A percentile compares a stretch with the other conserved stretches of the same genome.
phyloP scores from a whole-genome alignment of 2,113 vertebrate genomes.

The Sakesphorus luctuosus region DNA sequence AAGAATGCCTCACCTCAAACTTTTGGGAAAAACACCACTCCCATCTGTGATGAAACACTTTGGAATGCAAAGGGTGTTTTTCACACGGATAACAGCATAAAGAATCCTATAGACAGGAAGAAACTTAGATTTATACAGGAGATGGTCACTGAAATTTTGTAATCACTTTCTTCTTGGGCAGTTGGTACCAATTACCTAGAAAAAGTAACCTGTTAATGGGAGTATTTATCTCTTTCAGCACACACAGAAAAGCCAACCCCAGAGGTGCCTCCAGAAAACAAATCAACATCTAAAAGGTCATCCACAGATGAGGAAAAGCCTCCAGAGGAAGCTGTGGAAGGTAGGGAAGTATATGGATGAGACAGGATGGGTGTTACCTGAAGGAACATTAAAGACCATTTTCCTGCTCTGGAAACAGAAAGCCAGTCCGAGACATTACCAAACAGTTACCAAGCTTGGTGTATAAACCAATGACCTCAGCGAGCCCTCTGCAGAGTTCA shows the following conservation, averaged over 20 bases:
- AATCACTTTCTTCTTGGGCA: neutral
- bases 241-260: conserved; percentile 31
- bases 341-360: conserved; percentile 58
- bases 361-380: conserved; percentile 53
- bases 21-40: neutral
- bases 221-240: conserved; percentile 55
- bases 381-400: neutral
- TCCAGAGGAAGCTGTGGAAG: conserved; percentile 72
- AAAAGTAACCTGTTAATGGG: neutral
- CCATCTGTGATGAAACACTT: neutral
- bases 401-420: conserved; percentile 36
- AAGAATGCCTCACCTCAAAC: neutral
- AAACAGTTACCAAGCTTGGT: conserved; percentile 28
- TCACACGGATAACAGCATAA: neutral
- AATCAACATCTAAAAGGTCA: conserved; percentile 71
- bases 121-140: neutral
- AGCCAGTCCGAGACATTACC: conserved; percentile 7
- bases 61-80: neutral
- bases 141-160: neutral
- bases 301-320: conserved; percentile 64
- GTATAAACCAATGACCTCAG: conserved; percentile 40
- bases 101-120: neutral
- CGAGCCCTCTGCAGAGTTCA: neutral
- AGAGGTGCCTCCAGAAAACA: conserved; percentile 51
- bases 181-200: neutral